phyloP scores from a whole-genome alignment of 2,888 invertebrate genomes.

The Heliconius erato region DNA sequence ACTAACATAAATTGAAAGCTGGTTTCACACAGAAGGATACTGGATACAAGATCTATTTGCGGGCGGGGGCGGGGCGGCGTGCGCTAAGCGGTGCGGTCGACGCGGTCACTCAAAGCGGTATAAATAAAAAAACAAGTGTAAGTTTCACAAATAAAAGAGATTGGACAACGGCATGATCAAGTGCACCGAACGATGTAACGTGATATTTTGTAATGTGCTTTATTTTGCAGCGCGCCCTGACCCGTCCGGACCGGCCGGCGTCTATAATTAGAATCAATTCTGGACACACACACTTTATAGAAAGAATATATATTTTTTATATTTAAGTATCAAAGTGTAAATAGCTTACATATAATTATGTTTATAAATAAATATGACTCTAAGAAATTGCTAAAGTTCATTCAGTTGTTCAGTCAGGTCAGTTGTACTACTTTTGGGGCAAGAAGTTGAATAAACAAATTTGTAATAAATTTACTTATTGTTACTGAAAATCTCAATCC shows the following conservation, averaged over 20 bases:
- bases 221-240: slow-evolving; percentile 59
- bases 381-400: background rate
- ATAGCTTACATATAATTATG: background rate
- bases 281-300: slow-evolving; percentile 42
- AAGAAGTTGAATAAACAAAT: background rate
- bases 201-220: slow-evolving; percentile 76
- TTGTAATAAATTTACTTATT: background rate
- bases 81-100: slow-evolving; percentile 66
- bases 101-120: slow-evolving; percentile 71
- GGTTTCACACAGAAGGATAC: slow-evolving; percentile 59
- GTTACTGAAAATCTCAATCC: too few relatives aligned
- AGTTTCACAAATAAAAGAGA: slow-evolving; percentile 75
- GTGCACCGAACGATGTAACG: slow-evolving; percentile 80
- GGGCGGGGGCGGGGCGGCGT: slow-evolving; percentile 70
- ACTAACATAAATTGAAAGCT: slow-evolving; percentile 69
- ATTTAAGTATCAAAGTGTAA: background rate
- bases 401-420: too few relatives aligned
- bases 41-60: slow-evolving; percentile 60
- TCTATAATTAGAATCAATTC: slow-evolving; percentile 70
- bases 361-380: background rate
- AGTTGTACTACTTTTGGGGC: background rate
- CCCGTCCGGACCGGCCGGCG: slow-evolving; percentile 55
- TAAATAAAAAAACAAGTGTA: slow-evolving; percentile 70
- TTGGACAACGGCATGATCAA: slow-evolving; percentile 81
- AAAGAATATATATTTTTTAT: slow-evolving; percentile 24